A percentile compares a stretch with the other conserved stretches of the same genome.
Evolutionary conservation across 2,797 vertebrate species (phyloP).

Genomic region (Cynodonichthys magdalenae): DNA sequence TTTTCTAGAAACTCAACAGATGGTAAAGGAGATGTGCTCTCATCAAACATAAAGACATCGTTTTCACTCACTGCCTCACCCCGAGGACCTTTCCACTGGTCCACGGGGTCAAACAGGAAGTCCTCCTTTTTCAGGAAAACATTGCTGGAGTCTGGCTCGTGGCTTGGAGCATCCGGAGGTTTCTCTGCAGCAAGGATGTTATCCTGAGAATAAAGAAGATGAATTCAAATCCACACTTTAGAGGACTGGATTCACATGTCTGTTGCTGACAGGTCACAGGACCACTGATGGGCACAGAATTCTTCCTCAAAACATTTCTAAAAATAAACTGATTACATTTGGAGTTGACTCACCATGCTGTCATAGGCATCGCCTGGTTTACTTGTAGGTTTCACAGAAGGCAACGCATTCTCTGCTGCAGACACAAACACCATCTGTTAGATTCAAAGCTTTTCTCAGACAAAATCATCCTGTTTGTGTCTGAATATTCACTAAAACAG

Average conservation of each 20-base stretch:
- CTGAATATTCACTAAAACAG: too few relatives aligned
- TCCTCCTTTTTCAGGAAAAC: conserved; percentile 72
- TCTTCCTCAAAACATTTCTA: too few relatives aligned
- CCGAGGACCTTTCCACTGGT: conserved; percentile 57
- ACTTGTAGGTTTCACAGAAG: conserved; percentile 62
- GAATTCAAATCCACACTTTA: too few relatives aligned
- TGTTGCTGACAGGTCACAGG: too few relatives aligned
- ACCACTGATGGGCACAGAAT: too few relatives aligned
- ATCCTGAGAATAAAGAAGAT: conserved; percentile 76
- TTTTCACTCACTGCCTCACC: conserved; percentile 62
- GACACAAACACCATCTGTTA: neutral
- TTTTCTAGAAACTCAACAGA: conserved; percentile 12
- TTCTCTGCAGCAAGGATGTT: conserved; percentile 87
- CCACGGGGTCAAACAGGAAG: conserved; percentile 67
- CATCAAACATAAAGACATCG: conserved; percentile 74
- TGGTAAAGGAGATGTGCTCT: conserved; percentile 39
- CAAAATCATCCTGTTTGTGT: too few relatives aligned
- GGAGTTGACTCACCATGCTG: conserved; percentile 72
- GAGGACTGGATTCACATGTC: neutral
- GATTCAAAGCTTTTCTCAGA: neutral
- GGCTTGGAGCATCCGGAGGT: conserved; percentile 78
- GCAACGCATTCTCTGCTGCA: conserved; percentile 66
- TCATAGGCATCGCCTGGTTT: conserved; percentile 49
- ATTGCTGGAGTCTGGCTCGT: conserved; percentile 49
- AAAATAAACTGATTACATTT: neutral